phyloP scores from a whole-genome alignment of 2,797 vertebrate genomes.

The Numenius phaeopus region DNA sequence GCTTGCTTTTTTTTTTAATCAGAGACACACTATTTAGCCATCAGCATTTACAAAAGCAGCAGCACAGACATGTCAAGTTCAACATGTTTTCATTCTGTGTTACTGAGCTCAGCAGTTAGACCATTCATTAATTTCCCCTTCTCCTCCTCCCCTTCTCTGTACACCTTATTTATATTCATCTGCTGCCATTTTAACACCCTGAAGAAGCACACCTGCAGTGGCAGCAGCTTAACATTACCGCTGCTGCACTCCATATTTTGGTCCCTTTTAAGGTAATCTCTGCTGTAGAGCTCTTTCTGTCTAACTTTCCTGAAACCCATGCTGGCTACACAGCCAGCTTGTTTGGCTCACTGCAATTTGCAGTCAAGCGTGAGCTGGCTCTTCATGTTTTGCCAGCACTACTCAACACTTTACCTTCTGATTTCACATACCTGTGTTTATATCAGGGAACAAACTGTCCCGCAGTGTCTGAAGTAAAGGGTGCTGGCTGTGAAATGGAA shows the following conservation, averaged over 20 bases:
- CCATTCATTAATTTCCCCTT: constrained; percentile 20
- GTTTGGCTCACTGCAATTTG: accelerated
- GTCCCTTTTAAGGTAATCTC: background rate
- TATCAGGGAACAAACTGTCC: background rate
- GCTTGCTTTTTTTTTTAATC: background rate
- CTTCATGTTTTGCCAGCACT: background rate
- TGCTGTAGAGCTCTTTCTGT: background rate
- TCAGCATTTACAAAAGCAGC: constrained; percentile 41
- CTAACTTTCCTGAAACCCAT: background rate
- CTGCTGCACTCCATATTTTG: background rate
- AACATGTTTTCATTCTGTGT: constrained; percentile 45
- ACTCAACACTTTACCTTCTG: background rate
- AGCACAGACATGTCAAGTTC: constrained; percentile 51
- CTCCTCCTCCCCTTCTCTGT: background rate
- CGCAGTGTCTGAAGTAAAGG: background rate
- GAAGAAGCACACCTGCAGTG: constrained; percentile 49
- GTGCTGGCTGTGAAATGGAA: background rate
- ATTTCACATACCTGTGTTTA: background rate
- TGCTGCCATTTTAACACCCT: constrained; percentile 25
- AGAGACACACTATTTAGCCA: background rate
- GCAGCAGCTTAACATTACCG: background rate
- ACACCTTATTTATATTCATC: constrained; percentile 56
- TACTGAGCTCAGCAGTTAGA: constrained; percentile 31
- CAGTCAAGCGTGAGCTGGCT: background rate
- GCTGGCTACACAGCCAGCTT: background rate